Conservation (phyloP, 2,888 invertebrate species). For the Euspilapteryx auroguttella region DNA sequence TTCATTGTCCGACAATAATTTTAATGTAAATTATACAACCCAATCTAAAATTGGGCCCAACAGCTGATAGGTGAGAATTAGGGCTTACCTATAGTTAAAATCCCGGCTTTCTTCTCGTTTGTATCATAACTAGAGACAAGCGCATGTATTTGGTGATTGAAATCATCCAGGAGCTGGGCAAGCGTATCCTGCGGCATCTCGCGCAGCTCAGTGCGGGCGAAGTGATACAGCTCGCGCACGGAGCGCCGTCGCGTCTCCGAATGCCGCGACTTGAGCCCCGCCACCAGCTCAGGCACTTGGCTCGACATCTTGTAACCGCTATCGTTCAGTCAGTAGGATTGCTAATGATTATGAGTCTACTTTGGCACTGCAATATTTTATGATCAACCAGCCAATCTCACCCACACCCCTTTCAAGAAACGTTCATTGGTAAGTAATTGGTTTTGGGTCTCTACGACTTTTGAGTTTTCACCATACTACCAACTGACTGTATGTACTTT, state of each 20-base stretch:
- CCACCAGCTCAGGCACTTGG: constrained; percentile 75
- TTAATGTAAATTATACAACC: too few relatives aligned
- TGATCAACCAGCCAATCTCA: constrained; percentile 1
- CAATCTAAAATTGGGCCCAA: too few relatives aligned
- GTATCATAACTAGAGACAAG: constrained; percentile 91
- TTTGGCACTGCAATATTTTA: too few relatives aligned
- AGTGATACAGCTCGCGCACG: constrained; percentile 84
- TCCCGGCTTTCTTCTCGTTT: constrained; percentile 93
- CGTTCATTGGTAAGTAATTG: too few relatives aligned
- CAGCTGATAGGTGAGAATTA: too few relatives aligned
- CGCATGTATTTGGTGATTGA: constrained; percentile 92
- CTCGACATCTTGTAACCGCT: constrained; percentile 28
- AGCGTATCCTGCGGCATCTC: constrained; percentile 88
- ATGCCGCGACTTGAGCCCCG: constrained; percentile 85
- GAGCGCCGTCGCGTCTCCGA: constrained; percentile 82
- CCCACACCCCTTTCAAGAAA: too few relatives aligned
- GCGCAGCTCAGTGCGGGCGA: constrained; percentile 84
- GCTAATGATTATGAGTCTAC: too few relatives aligned
- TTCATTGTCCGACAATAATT: too few relatives aligned
- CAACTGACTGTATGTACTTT: too few relatives aligned
- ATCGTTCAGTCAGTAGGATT: too few relatives aligned
- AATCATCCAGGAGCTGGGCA: constrained; percentile 86
- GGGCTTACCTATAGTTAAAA: constrained; percentile 89
- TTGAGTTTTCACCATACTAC: too few relatives aligned
- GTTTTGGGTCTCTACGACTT: too few relatives aligned